phyloP scores from a whole-genome alignment of 2,113 vertebrate species.

The Grammomys dolichurus region DNA sequence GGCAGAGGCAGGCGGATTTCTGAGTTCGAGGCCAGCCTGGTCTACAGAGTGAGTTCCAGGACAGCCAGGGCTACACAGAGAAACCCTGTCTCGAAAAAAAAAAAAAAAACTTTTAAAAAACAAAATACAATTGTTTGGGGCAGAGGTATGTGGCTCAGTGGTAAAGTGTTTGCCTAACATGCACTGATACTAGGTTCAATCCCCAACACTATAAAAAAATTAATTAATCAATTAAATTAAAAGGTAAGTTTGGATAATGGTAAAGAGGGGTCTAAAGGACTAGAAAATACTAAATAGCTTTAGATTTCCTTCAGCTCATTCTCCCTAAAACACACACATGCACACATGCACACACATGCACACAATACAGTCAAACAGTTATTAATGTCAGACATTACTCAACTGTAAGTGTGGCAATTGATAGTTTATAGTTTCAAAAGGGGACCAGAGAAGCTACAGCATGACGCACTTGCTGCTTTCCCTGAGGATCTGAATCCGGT shows the following conservation, averaged over 20 bases:
- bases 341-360: not conserved
- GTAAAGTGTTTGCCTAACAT: not conserved
- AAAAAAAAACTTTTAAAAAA: not conserved
- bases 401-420: not conserved
- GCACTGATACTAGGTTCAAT: not conserved
- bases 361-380: not conserved
- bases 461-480: not conserved
- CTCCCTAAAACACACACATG: not conserved
- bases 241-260: not conserved
- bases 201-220: not conserved
- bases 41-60: no score
- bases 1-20: no score
- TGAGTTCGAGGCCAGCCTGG: no score
- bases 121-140: not conserved
- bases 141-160: not conserved
- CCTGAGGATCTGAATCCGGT: not conserved
- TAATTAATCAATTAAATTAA: not conserved
- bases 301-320: constrained; percentile 20
- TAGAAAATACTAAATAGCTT: constrained; percentile 22
- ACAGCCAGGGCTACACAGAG: no score
- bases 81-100: no score
- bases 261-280: constrained; percentile 8
- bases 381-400: constrained; percentile 2
- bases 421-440: not conserved
- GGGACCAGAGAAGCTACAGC: no score